Base-by-base conservation (phyloP, 2,797 vertebrate genomes). In the Epinephelus awoara region DNA sequence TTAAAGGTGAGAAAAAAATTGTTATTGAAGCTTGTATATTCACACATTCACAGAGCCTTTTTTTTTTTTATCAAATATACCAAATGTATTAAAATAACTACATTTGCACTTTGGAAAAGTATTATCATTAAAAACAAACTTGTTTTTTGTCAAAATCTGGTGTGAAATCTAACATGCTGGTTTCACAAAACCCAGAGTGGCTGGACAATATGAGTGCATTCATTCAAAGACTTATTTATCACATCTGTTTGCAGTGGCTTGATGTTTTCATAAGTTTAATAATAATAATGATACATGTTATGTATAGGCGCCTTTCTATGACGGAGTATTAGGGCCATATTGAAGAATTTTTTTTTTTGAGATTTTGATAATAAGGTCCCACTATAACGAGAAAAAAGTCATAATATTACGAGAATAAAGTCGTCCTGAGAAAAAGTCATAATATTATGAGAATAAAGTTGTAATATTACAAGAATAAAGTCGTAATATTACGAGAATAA, bases 1-100 rank as follows among this genome's bases (percentile, higher is more conserved):
- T 76, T 59, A 58, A 66, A 85, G 40, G 66, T 66, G 65, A 67
- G 14, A 75, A 79, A 47, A 80, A 66, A 17, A 51, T 10, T 29
- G 4, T 44, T 29, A 27, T 5, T 67, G n/a, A 67, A 65, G n/a
- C 15, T 23, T 23, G 10, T 55, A 23, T 44, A 11, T 73, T 70
- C 34, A 70, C 47, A 67, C 17, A 49, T n/a, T 18, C 21, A 71
- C 0, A 1, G 12, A 66, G 59, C 21, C 21, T 59, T 58, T 8
- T 62, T 56, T 21, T 27, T 58, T 8, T 65, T 56, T 15, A 66
- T 63, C 2, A 67, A 29, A 46, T 55, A 57, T 12, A 18, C 6
- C 23, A 49, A 9, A 68, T 50, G 8, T 61, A 27, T 25, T 25
- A 61, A 66, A 61, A 66, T 13, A 18, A 52, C 1, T 64, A 23